These are phyloP conservation scores for Serripes groenlandicus DNA, from an alignment of 2,888 invertebrate genomes.

Conservation along the genomic window DNA sequence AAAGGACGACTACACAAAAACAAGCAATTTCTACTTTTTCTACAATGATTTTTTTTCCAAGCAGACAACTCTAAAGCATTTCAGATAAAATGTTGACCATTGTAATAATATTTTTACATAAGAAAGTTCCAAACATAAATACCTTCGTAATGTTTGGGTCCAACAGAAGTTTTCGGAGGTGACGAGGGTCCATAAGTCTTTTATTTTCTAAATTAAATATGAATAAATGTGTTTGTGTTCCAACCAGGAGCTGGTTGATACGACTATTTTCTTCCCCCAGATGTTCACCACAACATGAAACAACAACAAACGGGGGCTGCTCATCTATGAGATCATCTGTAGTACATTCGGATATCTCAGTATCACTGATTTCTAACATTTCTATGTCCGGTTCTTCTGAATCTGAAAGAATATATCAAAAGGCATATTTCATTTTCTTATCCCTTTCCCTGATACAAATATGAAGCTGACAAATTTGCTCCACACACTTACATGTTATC, in stretches of 20 bases:
- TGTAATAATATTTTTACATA: too few species aligned
- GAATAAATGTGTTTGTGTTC: constrained; percentile 31
- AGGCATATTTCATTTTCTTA: too few species aligned
- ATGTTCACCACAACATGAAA: constrained; percentile 48
- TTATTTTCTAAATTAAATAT: constrained; percentile 40
- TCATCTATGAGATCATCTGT: not conserved
- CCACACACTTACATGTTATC: too few species aligned
- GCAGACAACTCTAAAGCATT: not conserved
- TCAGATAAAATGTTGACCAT: too few species aligned
- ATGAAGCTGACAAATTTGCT: too few species aligned
- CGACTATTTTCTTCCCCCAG: constrained; percentile 27
- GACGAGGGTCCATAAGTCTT: constrained; percentile 39
- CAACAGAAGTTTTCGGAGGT: constrained; percentile 35
- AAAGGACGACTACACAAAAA: too few species aligned
- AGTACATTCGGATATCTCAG: constrained; percentile 10
- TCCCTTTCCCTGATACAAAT: too few species aligned
- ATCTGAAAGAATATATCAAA: too few species aligned
- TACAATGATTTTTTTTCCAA: not conserved
- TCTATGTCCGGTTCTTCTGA: not conserved
- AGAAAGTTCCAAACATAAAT: too few species aligned
- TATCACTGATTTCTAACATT: not conserved
- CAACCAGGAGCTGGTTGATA: constrained; percentile 27
- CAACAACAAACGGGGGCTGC: constrained; percentile 7
- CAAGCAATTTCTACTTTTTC: not conserved
- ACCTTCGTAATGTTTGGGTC: constrained; percentile 47